A percentile compares a stretch with the other conserved stretches of the same genome.
phyloP scores from a whole-genome alignment of 2,888 invertebrate genomes.

The Eupithecia pulchellata region DNA sequence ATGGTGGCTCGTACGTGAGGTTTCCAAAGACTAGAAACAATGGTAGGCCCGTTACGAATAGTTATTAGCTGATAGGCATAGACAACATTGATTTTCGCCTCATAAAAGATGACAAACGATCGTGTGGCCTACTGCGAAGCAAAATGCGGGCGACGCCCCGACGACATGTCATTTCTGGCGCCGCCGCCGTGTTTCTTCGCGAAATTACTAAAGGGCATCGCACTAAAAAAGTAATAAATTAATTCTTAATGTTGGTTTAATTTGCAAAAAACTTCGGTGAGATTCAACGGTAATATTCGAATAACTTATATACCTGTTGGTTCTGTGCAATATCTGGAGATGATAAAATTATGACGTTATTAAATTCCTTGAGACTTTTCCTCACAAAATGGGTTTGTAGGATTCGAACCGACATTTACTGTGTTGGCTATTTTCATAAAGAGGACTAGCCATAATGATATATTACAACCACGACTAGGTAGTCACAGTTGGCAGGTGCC shows the following conservation, averaged over 20 bases:
- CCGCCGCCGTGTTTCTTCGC: slow-evolving; percentile 63
- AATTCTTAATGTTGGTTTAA: slow-evolving; percentile 43
- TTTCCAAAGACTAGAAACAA: slow-evolving; percentile 77
- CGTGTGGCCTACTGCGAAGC: slow-evolving; percentile 58
- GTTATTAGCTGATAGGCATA: slow-evolving; percentile 72
- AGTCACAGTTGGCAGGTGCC: too few relatives aligned
- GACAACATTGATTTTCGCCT: slow-evolving; percentile 68
- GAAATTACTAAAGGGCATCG: slow-evolving; percentile 54
- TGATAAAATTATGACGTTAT: slow-evolving; percentile 27
- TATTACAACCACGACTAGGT: too few relatives aligned
- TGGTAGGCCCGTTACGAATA: slow-evolving; percentile 79
- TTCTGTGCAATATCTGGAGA: slow-evolving; percentile 16
- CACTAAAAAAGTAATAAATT: slow-evolving; percentile 45
- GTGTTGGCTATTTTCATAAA: not conserved
- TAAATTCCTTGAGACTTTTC: slow-evolving; percentile 6
- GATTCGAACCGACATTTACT: not conserved
- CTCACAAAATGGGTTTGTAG: not conserved
- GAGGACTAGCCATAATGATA: too few relatives aligned
- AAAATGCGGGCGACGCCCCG: slow-evolving; percentile 49
- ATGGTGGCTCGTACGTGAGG: slow-evolving; percentile 81
- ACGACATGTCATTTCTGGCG: slow-evolving; percentile 48
- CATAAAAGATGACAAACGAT: slow-evolving; percentile 42
- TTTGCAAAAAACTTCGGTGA: slow-evolving; percentile 42
- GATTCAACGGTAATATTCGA: slow-evolving; percentile 35
- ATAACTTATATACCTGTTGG: slow-evolving; percentile 16